These are phyloP conservation scores for Cecropterus lyciades DNA, from an alignment of 1,140 invertebrate species.

Conservation along the genomic window DNA sequence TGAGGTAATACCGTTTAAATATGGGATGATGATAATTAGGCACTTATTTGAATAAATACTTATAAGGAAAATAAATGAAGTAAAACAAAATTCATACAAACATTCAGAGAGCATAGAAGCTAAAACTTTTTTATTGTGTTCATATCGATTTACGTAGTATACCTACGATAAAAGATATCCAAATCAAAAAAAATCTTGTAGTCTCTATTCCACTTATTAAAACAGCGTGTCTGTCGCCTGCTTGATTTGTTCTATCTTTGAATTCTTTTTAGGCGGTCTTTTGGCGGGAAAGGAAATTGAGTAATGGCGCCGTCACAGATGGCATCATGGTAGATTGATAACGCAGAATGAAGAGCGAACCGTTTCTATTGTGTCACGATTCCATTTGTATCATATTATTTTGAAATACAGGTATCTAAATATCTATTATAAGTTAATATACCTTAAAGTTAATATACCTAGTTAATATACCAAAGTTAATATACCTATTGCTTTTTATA, in stretches of 20 bases:
- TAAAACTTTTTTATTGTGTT: too few species aligned
- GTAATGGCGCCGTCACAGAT: conserved; percentile 82
- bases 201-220: conserved; percentile 23
- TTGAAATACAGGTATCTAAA: conserved; percentile 16
- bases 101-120: too few species aligned
- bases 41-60: too few species aligned
- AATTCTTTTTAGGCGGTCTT: conserved; percentile 69
- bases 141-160: not conserved
- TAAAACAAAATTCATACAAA: too few species aligned
- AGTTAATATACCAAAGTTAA: not conserved
- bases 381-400: conserved; percentile 47
- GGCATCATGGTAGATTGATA: conserved; percentile 83
- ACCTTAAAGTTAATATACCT: not conserved
- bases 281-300: conserved; percentile 81
- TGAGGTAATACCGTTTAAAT: too few species aligned
- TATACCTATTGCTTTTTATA: not conserved
- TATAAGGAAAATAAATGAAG: too few species aligned
- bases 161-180: not conserved
- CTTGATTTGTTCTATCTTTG: conserved; percentile 48
- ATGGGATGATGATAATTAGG: too few species aligned
- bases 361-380: conserved; percentile 63
- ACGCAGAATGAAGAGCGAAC: conserved; percentile 72
- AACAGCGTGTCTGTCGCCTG: conserved; percentile 35
- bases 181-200: conserved; percentile 1
- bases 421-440: too few species aligned